Percentiles rank a stretch among this genome's conserved stretches.
Evolutionary conservation across 2,113 vertebrate species (phyloP).

Genomic region (Pseudopipra pipra): DNA sequence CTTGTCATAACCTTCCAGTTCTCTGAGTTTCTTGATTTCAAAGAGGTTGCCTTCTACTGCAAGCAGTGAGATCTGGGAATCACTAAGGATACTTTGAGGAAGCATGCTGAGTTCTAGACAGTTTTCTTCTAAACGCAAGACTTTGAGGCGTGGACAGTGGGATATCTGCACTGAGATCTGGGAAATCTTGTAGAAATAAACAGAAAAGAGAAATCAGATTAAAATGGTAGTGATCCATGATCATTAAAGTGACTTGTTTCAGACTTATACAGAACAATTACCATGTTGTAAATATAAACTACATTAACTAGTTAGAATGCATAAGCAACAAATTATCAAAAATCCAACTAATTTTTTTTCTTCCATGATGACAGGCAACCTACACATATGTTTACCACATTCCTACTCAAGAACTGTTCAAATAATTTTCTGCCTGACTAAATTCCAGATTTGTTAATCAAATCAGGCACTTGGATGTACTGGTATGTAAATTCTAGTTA

Average conservation of each 20-base stretch:
- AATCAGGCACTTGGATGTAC: background rate
- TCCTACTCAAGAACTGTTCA: background rate
- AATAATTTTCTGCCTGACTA: background rate
- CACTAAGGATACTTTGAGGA: slow-evolving; percentile 85
- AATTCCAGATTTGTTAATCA: background rate
- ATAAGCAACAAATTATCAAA: background rate
- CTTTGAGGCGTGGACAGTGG: slow-evolving; percentile 90
- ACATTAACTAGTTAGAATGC: background rate
- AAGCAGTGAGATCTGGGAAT: slow-evolving; percentile 93
- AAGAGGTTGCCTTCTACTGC: slow-evolving; percentile 97
- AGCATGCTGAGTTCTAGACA: slow-evolving; percentile 93
- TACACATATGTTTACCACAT: background rate
- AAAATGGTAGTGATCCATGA: background rate
- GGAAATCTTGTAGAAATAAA: slow-evolving; percentile 82
- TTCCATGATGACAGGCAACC: background rate
- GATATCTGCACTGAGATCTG: slow-evolving; percentile 85
- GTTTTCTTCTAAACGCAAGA: slow-evolving; percentile 95
- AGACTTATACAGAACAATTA: background rate
- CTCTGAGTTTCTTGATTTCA: slow-evolving; percentile 90
- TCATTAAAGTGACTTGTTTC: background rate
- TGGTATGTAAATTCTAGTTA: background rate
- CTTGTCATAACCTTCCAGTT: slow-evolving; percentile 95
- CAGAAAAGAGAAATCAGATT: background rate
- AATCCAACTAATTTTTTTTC: background rate
- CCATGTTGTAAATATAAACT: background rate